Conservation (phyloP, 2,113 vertebrate species). For the Chauna torquata region DNA sequence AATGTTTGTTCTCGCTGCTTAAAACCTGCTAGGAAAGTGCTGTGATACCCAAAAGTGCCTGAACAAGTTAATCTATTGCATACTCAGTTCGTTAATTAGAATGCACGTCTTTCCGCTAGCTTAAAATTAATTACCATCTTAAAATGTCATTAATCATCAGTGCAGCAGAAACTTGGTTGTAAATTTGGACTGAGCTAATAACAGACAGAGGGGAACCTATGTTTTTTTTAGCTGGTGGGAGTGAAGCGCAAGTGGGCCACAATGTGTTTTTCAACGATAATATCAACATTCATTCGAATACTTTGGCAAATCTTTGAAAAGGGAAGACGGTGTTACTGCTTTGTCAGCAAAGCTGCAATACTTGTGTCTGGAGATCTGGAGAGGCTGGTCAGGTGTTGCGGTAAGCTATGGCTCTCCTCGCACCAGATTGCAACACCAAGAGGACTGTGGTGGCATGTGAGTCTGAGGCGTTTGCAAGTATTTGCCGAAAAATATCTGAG, state of each 20-base stretch:
- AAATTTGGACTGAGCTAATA: conserved; percentile 60
- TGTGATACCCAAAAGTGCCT: neutral
- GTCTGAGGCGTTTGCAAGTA: neutral
- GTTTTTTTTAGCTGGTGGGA: conserved; percentile 29
- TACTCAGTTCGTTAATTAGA: conserved; percentile 68
- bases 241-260: conserved; percentile 29
- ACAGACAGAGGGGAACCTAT: conserved; percentile 33
- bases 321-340: conserved; percentile 14
- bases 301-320: conserved; percentile 2
- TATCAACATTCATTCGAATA: conserved; percentile 48
- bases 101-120: conserved; percentile 52
- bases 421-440: conserved; percentile 56
- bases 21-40: conserved; percentile 20
- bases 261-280: conserved; percentile 41
- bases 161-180: conserved; percentile 46
- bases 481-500: neutral
- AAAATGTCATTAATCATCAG: conserved; percentile 73
- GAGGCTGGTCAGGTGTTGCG: conserved; percentile 39
- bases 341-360: conserved; percentile 51
- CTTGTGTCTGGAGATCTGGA: neutral
- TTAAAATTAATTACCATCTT: conserved; percentile 76
- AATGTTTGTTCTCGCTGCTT: conserved; percentile 20
- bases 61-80: conserved; percentile 44
- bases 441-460: conserved; percentile 23
- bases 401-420: conserved; percentile 36